These are phyloP conservation scores for Denticeps clupeoides DNA, from an alignment of 2,797 vertebrate genomes.

Conservation along the genomic window DNA sequence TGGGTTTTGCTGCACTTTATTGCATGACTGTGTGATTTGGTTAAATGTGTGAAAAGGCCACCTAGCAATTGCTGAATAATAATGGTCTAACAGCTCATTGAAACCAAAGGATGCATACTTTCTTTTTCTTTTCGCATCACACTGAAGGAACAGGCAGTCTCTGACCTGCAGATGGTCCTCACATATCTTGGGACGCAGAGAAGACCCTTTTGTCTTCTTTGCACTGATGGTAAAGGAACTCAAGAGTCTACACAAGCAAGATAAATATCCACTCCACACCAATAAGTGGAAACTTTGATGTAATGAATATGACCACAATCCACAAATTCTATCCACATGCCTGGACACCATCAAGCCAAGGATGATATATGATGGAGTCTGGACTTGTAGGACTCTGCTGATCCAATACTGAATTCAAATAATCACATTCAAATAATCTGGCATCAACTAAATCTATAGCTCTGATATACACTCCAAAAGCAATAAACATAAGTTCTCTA, in stretches of 20 bases:
- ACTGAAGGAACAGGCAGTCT: constrained; percentile 14
- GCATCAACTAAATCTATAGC: too few species aligned
- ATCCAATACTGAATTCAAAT: constrained; percentile 53
- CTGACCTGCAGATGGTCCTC: constrained; percentile 10
- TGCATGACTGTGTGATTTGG: constrained; percentile 8
- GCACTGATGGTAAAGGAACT: constrained; percentile 19
- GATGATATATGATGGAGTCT: constrained; percentile 55
- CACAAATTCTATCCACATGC: constrained; percentile 2
- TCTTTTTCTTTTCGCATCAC: constrained; percentile 23
- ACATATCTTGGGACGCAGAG: constrained; percentile 4
- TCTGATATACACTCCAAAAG: too few species aligned
- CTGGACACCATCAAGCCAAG: constrained; percentile 4
- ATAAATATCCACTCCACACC: constrained; percentile 35
- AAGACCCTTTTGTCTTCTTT: constrained; percentile 8
- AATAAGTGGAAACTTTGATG: constrained; percentile 37
- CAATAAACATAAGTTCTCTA: too few species aligned
- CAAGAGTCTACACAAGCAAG: constrained; percentile 30
- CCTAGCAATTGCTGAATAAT: background rate
- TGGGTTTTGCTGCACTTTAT: constrained; percentile 20
- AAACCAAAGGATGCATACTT: too few species aligned
- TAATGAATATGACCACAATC: constrained; percentile 35
- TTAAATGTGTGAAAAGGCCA: constrained; percentile 14
- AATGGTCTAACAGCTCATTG: too few species aligned
- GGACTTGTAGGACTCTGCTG: constrained; percentile 45
- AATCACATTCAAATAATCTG: too few species aligned